A percentile compares a stretch with the other conserved stretches of the same genome.
Conservation (phyloP, 1,140 invertebrate genomes). For the Colletes latitarsis region DNA sequence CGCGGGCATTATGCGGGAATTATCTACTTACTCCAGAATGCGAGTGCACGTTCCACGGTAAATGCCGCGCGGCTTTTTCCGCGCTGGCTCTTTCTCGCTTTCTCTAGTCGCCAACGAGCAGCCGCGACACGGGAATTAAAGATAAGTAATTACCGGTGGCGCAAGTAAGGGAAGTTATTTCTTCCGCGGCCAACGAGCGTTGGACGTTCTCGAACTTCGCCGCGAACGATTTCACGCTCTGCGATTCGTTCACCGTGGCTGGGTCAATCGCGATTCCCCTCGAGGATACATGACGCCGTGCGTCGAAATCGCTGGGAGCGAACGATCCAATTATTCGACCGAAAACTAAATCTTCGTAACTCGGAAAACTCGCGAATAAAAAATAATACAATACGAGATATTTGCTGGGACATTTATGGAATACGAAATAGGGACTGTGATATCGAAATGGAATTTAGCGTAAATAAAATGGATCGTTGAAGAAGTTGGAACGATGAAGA, state of each 20-base stretch:
- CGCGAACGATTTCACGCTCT: neutral
- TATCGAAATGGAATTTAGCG: neutral
- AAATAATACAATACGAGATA: no score
- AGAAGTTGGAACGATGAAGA: neutral
- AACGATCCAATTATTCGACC: no score
- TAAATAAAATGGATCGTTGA: neutral
- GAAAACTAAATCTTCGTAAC: no score
- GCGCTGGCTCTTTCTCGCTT: conserved; percentile 38
- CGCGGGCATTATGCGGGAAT: conserved; percentile 52
- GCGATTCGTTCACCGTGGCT: neutral
- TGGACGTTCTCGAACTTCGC: neutral
- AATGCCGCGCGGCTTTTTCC: conserved; percentile 44
- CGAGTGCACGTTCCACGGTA: conserved; percentile 39
- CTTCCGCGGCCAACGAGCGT: neutral
- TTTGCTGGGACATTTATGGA: no score
- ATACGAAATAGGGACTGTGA: neutral
- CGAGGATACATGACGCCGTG: no score
- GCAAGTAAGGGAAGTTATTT: conserved; percentile 6
- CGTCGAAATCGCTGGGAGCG: no score
- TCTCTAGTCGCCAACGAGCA: conserved; percentile 7
- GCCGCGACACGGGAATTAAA: conserved; percentile 23
- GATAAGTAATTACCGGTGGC: conserved; percentile 28
- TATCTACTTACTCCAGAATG: conserved; percentile 70
- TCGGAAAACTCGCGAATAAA: no score
- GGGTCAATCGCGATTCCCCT: no score